phyloP scores from a whole-genome alignment of 2,888 invertebrate genomes.

The Drosophila quinaria region DNA sequence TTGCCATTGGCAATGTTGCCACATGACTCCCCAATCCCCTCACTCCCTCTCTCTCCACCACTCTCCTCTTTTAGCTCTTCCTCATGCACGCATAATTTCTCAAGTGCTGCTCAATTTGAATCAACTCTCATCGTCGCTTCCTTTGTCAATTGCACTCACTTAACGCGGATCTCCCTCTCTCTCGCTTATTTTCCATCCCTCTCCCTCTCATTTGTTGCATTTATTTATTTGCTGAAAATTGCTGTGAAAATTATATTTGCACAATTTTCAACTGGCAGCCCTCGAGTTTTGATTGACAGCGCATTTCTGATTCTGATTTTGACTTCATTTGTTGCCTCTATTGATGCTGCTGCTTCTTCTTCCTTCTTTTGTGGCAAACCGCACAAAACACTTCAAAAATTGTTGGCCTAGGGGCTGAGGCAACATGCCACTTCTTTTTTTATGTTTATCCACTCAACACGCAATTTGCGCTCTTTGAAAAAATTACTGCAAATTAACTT shows the following conservation, averaged over 20 bases:
- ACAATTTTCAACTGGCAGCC: slow-evolving; percentile 60
- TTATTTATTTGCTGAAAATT: slow-evolving; percentile 65
- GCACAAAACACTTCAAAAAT: slow-evolving; percentile 64
- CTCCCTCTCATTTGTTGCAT: slow-evolving; percentile 50
- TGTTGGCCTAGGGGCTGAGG: slow-evolving; percentile 41
- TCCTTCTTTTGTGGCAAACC: slow-evolving; percentile 52
- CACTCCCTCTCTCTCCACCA: neutral
- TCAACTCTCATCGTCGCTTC: slow-evolving; percentile 50
- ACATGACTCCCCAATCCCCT: neutral
- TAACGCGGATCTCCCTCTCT: slow-evolving; percentile 46
- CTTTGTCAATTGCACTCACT: slow-evolving; percentile 79
- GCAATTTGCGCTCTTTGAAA: slow-evolving; percentile 41
- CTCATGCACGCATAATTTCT: slow-evolving; percentile 78
- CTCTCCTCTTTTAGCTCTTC: neutral
- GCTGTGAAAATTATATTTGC: slow-evolving; percentile 81
- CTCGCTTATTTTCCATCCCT: neutral
- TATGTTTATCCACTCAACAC: slow-evolving; percentile 41
- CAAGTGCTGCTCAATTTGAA: slow-evolving; percentile 59
- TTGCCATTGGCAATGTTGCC: slow-evolving; percentile 34
- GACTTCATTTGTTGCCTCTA: slow-evolving; percentile 12
- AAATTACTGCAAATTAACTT: slow-evolving; percentile 47
- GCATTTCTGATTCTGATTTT: slow-evolving; percentile 28
- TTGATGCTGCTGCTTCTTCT: slow-evolving; percentile 11
- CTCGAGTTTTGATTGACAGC: slow-evolving; percentile 52
- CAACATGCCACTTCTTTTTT: slow-evolving; percentile 17